Evolutionary conservation across 1,140 invertebrate species (phyloP).

Genomic region (Rhyacophila brunnea): DNA sequence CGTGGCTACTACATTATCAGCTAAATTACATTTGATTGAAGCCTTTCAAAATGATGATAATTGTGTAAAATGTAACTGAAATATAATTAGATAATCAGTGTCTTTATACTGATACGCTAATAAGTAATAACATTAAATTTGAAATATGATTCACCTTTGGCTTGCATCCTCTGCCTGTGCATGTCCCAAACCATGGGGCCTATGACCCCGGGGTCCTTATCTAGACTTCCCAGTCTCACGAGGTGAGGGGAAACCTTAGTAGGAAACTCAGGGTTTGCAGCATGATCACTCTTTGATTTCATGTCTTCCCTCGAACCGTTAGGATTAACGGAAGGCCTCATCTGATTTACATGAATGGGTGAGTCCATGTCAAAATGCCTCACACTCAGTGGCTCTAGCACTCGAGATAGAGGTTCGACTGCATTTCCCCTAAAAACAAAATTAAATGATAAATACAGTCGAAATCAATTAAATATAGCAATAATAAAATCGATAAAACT

Average conservation of each 20-base stretch:
- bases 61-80: no score
- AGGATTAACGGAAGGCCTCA: slow-evolving; percentile 16
- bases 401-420: slow-evolving; percentile 71
- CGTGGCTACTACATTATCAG: no score
- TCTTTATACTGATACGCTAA: no score
- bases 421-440: slow-evolving; percentile 55
- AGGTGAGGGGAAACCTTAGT: slow-evolving; percentile 44
- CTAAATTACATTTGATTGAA: no score
- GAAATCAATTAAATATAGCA: no score
- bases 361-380: slow-evolving; percentile 64
- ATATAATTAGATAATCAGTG: no score
- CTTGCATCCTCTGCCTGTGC: slow-evolving; percentile 53
- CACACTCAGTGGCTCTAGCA: slow-evolving; percentile 72
- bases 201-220: slow-evolving; percentile 78
- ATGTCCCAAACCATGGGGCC: slow-evolving; percentile 79
- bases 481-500: no score
- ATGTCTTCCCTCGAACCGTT: slow-evolving; percentile 9
- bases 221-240: slow-evolving; percentile 58
- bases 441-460: no score
- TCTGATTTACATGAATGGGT: not conserved
- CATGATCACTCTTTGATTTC: not conserved
- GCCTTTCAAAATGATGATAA: no score
- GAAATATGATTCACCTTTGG: not conserved
- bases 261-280: slow-evolving; percentile 5
- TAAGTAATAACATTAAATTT: no score